phyloP scores from a whole-genome alignment of 2,888 invertebrate species.

The Molanna angustata region DNA sequence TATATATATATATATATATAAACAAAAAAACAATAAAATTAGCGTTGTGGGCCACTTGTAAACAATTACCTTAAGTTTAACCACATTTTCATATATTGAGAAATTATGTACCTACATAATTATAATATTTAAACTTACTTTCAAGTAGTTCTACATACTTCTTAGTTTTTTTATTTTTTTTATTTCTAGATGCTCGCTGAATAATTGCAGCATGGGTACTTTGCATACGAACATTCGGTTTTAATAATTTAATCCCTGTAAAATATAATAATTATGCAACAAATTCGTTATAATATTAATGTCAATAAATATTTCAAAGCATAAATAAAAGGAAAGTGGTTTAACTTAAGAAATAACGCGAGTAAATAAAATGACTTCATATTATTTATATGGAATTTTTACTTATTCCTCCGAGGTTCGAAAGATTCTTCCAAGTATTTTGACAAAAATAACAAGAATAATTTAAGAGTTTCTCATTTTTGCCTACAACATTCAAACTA shows the following conservation, averaged over 20 bases:
- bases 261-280: no score
- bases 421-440: conserved; percentile 14
- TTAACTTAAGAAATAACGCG: neutral
- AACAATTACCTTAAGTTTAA: neutral
- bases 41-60: no score
- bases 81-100: neutral
- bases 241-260: no score
- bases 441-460: conserved; percentile 19
- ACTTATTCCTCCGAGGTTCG: conserved; percentile 7
- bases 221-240: conserved; percentile 11
- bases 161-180: conserved; percentile 49
- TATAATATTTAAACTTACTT: conserved; percentile 47
- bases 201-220: conserved; percentile 18
- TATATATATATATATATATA: no score
- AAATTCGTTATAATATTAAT: no score
- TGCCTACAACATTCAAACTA: conserved; percentile 2
- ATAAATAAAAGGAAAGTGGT: neutral
- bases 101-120: neutral
- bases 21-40: no score
- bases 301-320: no score
- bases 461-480: conserved; percentile 8
- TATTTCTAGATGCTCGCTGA: conserved; percentile 44
- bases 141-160: conserved; percentile 68
- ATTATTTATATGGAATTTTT: neutral
- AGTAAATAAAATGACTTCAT: neutral